phyloP scores from a whole-genome alignment of 1,140 invertebrate genomes.

The Plectus sambesii region DNA sequence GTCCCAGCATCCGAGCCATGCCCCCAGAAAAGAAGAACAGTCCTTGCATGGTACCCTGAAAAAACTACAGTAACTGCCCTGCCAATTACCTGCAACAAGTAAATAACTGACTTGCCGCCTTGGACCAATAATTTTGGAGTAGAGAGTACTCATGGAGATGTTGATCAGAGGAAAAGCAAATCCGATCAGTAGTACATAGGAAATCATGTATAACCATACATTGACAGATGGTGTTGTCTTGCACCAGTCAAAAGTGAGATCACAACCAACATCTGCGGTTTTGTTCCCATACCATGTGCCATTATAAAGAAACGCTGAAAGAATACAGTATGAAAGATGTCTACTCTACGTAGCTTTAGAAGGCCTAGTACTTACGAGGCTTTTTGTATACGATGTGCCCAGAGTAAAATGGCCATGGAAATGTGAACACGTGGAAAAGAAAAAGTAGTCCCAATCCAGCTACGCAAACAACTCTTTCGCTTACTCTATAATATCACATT shows the following conservation, averaged over 20 bases:
- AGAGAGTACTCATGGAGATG: slow-evolving; percentile 19
- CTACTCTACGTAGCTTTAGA: too few species aligned
- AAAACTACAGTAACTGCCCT: neutral
- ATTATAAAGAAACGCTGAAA: too few species aligned
- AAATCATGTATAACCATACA: slow-evolving; percentile 13
- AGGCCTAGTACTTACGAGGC: too few species aligned
- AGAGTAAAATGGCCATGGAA: slow-evolving; percentile 11
- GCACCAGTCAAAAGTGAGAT: slow-evolving; percentile 12
- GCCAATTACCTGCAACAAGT: neutral
- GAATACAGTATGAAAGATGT: too few species aligned
- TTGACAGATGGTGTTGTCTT: slow-evolving; percentile 10
- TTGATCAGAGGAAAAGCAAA: slow-evolving; percentile 17
- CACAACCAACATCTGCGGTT: slow-evolving; percentile 13
- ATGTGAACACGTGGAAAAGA: slow-evolving; percentile 19
- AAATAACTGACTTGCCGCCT: slow-evolving; percentile 12
- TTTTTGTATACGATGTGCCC: neutral
- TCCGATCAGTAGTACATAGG: slow-evolving; percentile 10
- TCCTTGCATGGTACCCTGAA: slow-evolving; percentile 22
- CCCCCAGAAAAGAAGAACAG: slow-evolving; percentile 16
- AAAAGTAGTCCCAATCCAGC: slow-evolving; percentile 4
- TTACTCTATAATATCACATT: too few species aligned
- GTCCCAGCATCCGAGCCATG: slow-evolving; percentile 14
- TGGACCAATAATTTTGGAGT: slow-evolving; percentile 19
- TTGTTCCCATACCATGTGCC: slow-evolving; percentile 7
- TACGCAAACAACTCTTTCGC: slow-evolving; percentile 13